Base-by-base conservation (phyloP, 2,113 vertebrate genomes). In the Suncus etruscus region DNA sequence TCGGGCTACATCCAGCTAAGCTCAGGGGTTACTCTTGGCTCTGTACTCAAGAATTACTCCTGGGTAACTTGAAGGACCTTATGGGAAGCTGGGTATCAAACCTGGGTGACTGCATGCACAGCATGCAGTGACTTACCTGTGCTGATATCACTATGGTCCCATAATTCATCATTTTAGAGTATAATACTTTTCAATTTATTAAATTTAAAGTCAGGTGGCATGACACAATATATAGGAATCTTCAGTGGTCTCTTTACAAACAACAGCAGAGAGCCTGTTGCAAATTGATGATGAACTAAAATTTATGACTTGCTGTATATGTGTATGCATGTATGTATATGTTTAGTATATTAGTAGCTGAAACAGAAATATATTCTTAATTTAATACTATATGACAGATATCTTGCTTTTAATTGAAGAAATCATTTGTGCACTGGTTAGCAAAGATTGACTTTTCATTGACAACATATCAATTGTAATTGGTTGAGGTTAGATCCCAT, bases 121-220 rank as follows among this genome's bases (percentile, higher is more conserved):
- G 39, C 39, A 39, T 80, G 83, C 22, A 39, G 39, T 5, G 39
- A 39, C 39, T 39, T 39, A 39, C 39, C 39, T 39, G 39, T 39
- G 39, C 39, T 39, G 39, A 39, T 39, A 39, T 39, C 39, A 39
- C 39, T 39, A 39, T 39, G 39, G 39, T 39, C 39, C 39, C 39
- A 39, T 39, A 39, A 39, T 39, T 39, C 39, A 39, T 39, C 39
- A 77, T 85, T 83, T 90, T 75, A 29, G 27, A 51, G 68, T 80
- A 74, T 58, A 82, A 58, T 68, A 92, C 94, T 61, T 79, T 82
- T 70, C 27, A 22, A 15, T 68, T 86, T 72, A 81, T 54, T 90
- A 5, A 63, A 73, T 6, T 72, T 12, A 32, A 3, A 68, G 24
- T 69, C 24, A 51, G 3, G 25, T 85, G 66, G 29, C 20, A 63